Conservation (phyloP, 2,888 invertebrate genomes). For the Caenorhabditis angaria region DNA sequence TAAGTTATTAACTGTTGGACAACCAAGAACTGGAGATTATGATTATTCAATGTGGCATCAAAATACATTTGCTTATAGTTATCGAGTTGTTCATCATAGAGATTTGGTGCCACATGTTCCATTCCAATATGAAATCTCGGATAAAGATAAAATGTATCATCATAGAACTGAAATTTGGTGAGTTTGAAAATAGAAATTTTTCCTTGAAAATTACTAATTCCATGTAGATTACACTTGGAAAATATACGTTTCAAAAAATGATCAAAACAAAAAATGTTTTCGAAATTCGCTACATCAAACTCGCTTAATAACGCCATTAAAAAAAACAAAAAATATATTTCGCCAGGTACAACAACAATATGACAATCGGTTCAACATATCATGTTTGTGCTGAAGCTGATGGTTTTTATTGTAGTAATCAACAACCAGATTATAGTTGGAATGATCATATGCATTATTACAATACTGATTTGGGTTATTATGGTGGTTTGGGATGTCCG, state of each 20-base stretch:
- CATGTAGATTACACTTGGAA: not conserved
- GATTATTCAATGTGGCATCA: conserved; percentile 43
- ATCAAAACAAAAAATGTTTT: not conserved
- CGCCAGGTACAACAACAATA: conserved; percentile 41
- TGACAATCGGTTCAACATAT: conserved; percentile 28
- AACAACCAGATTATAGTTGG: conserved; percentile 32
- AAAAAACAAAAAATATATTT: not conserved
- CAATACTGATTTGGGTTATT: conserved; percentile 34
- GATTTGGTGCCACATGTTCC: conserved; percentile 44
- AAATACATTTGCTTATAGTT: conserved; percentile 39
- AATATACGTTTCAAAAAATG: conserved; percentile 7
- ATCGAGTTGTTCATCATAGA: conserved; percentile 38
- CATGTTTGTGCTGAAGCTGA: conserved; percentile 37
- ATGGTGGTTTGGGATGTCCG: conserved; percentile 37
- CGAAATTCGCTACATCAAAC: no score
- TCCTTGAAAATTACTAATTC: not conserved
- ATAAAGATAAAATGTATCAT: conserved; percentile 40
- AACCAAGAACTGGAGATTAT: conserved; percentile 41
- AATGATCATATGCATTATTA: conserved; percentile 41
- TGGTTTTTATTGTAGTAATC: conserved; percentile 36
- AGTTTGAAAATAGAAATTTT: not conserved
- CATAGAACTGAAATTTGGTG: conserved; percentile 42
- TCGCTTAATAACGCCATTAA: no score
- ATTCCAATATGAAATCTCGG: conserved; percentile 30
- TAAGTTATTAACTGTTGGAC: conserved; percentile 35